Evolutionary conservation across 2,113 vertebrate species (phyloP), one percentile per base, ranked within the genome.

Genomic region (Haplotaxodon microlepis): DNA sequence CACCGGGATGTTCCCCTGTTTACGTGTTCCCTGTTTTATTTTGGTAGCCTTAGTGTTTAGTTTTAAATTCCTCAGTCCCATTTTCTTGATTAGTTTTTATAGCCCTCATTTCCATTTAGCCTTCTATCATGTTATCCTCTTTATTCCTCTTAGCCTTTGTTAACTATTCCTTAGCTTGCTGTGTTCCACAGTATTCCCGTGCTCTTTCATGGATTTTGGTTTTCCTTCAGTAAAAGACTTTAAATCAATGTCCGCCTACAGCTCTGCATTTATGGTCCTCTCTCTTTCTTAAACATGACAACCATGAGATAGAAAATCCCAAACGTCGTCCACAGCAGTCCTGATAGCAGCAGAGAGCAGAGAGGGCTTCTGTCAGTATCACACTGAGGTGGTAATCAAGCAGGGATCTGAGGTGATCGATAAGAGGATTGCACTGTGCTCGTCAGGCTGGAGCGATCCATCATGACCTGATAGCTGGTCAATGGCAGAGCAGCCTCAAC

Each of bases 391-490:
- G 90, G 88, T 83, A 86, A 94, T 92, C 89, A 85, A 66, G 29
- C 84, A 3, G 54, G 38, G 87, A 90, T 86, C 89, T 82, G 59
- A 10, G 63, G 71, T 9, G 66, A 90, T 92, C 91, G 3, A 92
- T 93, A 71, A 13, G 29, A 51, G 79, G 84, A 86, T 42, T 88
- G 81, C 85, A 80, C 57, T 16, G 45, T 31, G 88, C 71, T 91
- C 79, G 73, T 84, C 90, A 56, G 84, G 80, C 82, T 5, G 17
- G 27, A 83, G 83, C 47, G 27, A 94, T 91, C 90, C 88, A 92
- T 92, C 88, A 90, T 9, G 82, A 66, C 38, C 34, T 80, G 92
- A 93, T 61, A 82, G 89, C 59, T 29, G 84, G 31, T 91, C 88
- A 88, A 84, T 85, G 69, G 76, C 45, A 24, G 34, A 66, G 42